A percentile compares a stretch with the other conserved stretches of the same genome.
Conservation (phyloP, 2,797 vertebrate genomes). For the Eulemur coronatus region DNA sequence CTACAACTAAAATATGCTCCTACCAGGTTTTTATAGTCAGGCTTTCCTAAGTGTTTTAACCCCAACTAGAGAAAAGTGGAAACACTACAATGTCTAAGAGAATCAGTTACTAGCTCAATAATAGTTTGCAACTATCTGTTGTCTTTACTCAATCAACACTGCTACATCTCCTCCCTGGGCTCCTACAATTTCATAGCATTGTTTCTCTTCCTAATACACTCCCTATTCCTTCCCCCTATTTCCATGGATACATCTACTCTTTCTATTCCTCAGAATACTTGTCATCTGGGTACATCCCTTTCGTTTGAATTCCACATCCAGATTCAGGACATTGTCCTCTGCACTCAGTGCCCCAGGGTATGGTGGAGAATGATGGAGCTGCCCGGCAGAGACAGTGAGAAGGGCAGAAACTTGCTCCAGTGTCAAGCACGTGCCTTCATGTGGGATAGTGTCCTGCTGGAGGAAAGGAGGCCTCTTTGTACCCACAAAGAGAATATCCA, state of each 20-base stretch:
- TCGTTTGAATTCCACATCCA: neutral
- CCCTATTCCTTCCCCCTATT: neutral
- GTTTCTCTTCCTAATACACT: neutral
- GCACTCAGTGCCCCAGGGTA: fast-evolving
- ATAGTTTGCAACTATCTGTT: neutral
- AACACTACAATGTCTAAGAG: neutral
- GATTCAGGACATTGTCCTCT: neutral
- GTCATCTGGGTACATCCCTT: neutral
- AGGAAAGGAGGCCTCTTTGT: neutral
- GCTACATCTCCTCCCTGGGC: no score
- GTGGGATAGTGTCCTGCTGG: neutral
- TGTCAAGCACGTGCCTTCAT: neutral
- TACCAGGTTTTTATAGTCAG: neutral
- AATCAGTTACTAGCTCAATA: neutral
- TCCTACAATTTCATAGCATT: fast-evolving
- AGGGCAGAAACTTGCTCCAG: neutral
- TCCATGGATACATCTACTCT: neutral
- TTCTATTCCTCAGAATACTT: neutral
- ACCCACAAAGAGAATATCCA: neutral
- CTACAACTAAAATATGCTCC: neutral
- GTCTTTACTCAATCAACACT: no score
- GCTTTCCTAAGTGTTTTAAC: neutral
- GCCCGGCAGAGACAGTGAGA: fast-evolving
- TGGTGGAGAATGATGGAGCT: neutral
- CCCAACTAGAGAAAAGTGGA: neutral